A percentile compares a stretch with the other conserved stretches of the same genome.
These are phyloP conservation scores for Scopus umbretta DNA, from an alignment of 2,113 vertebrate genomes.

Conservation along the genomic window DNA sequence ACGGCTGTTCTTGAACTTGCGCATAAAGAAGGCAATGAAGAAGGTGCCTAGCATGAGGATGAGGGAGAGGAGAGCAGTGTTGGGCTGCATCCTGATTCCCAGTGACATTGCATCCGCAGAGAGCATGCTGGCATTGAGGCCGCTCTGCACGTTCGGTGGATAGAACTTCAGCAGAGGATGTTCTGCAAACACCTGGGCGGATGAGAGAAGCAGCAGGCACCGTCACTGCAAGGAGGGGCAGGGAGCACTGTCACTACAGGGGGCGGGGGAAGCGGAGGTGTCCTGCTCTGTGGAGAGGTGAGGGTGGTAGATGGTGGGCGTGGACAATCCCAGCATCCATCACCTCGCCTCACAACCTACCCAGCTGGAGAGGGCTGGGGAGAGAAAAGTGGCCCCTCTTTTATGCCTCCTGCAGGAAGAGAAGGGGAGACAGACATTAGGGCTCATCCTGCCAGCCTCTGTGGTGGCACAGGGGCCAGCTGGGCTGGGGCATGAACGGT, in stretches of 20 bases:
- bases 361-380: slow-evolving; percentile 31
- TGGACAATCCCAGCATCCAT: neutral
- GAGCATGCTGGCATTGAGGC: slow-evolving; percentile 51
- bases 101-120: neutral
- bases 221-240: neutral
- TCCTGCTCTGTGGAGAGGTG: slow-evolving; percentile 16
- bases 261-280: neutral
- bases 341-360: neutral
- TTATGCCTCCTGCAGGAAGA: slow-evolving; percentile 43
- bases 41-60: slow-evolving; percentile 98
- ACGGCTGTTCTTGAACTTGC: slow-evolving; percentile 96
- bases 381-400: slow-evolving; percentile 28
- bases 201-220: neutral
- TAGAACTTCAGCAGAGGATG: slow-evolving; percentile 90
- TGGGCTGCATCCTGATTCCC: slow-evolving; percentile 86
- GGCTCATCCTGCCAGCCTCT: neutral
- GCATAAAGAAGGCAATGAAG: slow-evolving; percentile 94
- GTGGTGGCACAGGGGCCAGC: neutral
- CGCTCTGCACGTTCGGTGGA: slow-evolving; percentile 56
- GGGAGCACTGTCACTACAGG: neutral
- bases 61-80: slow-evolving; percentile 93
- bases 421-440: neutral
- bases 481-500: neutral
- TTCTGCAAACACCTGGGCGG: slow-evolving; percentile 88
- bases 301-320: neutral